Evolutionary conservation across 2,113 vertebrate species (phyloP).

Genomic region (Rhinichthys klamathensis): DNA sequence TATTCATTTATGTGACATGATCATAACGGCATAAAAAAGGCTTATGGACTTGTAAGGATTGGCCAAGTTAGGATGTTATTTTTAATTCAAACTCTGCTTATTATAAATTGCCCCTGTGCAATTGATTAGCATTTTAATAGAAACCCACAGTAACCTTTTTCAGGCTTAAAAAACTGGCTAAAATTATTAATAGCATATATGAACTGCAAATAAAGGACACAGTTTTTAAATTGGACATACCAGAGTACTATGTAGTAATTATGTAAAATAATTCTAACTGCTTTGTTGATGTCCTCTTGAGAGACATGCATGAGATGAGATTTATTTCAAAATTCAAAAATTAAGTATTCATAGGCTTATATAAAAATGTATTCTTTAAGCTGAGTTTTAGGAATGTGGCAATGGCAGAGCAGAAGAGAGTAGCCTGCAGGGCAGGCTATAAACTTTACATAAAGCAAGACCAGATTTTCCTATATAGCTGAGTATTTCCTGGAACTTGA

Average conservation of each 20-base stretch:
- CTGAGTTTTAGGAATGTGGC: not conserved
- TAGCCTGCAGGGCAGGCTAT: not conserved
- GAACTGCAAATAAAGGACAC: not conserved
- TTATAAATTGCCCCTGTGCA: not conserved
- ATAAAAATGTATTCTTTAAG: not conserved
- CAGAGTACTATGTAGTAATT: not conserved
- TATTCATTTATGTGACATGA: not conserved
- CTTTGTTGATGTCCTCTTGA: not conserved
- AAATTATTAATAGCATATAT: not conserved
- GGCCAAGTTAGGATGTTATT: too few species aligned
- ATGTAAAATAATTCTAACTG: too few species aligned
- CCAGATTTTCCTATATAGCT: not conserved
- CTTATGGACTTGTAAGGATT: not conserved
- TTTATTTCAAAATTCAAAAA: not conserved
- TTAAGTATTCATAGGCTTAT: too few species aligned
- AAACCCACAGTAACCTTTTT: not conserved
- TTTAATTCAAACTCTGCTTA: not conserved
- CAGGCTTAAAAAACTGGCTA: not conserved
- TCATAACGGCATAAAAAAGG: not conserved
- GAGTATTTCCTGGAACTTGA: constrained; percentile 1
- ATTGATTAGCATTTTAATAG: constrained; percentile 4
- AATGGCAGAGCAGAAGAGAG: not conserved
- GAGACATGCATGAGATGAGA: not conserved
- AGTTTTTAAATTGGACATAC: not conserved
- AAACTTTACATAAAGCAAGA: not conserved